These are phyloP conservation scores for Acleris holmiana DNA, from an alignment of 2,888 invertebrate species.

Conservation along the genomic window DNA sequence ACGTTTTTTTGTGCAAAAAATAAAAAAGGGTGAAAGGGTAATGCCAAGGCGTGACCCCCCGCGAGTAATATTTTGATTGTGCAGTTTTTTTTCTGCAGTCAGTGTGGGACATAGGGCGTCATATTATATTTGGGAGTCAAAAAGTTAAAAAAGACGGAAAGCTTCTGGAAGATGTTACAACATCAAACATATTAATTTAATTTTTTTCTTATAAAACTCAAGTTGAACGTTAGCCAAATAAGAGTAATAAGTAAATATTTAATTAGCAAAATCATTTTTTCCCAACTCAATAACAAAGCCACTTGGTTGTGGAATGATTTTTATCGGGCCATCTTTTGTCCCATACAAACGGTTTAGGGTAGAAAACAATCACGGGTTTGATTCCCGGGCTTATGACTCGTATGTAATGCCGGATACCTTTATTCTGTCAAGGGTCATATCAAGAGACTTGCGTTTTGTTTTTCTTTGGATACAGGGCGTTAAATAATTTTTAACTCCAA, in stretches of 20 bases:
- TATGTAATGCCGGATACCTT: slow-evolving; percentile 67
- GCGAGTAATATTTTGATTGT: slow-evolving; percentile 58
- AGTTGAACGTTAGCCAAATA: too few species aligned
- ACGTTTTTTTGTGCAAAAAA: slow-evolving; percentile 46
- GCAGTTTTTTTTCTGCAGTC: slow-evolving; percentile 47
- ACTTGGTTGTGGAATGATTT: slow-evolving; percentile 57
- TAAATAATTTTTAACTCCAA: slow-evolving; percentile 20
- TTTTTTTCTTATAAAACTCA: too few species aligned
- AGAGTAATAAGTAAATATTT: too few species aligned
- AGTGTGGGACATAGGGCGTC: slow-evolving; percentile 40
- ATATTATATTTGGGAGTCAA: slow-evolving; percentile 26
- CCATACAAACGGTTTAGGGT: slow-evolving; percentile 60
- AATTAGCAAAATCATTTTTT: too few species aligned
- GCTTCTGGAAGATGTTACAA: too few species aligned
- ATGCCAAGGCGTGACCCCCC: slow-evolving; percentile 59
- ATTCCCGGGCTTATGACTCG: slow-evolving; percentile 56
- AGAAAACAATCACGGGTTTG: slow-evolving; percentile 67
- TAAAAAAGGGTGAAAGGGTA: slow-evolving; percentile 60
- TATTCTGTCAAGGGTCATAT: slow-evolving; percentile 73
- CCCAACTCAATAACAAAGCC: slow-evolving; percentile 44
- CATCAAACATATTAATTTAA: too few species aligned
- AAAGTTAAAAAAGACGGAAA: slow-evolving; percentile 4
- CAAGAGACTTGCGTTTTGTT: slow-evolving; percentile 68
- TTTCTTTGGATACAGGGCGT: slow-evolving; percentile 61
- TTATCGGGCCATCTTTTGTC: slow-evolving; percentile 75